Evolutionary conservation across 2,888 invertebrate species (phyloP).

Genomic region (Phortica okadai): DNA sequence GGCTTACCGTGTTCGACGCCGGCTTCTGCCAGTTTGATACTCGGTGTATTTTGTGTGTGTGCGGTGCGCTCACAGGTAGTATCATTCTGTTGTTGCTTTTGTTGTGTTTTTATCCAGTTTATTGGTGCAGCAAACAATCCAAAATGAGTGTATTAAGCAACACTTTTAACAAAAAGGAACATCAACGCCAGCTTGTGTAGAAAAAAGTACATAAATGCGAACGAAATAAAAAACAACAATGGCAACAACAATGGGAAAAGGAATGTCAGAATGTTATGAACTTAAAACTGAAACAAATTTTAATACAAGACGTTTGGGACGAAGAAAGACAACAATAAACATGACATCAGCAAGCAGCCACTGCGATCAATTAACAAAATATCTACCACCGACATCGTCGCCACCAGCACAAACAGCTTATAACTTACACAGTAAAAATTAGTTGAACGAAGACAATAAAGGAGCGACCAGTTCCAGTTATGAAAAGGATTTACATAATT

Average conservation of each 20-base stretch:
- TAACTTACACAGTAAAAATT: constrained; percentile 25
- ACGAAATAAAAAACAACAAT: background rate
- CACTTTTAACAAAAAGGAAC: constrained; percentile 26
- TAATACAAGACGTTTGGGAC: background rate
- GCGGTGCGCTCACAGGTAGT: constrained; percentile 22
- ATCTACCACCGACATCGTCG: constrained; percentile 6
- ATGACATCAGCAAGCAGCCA: constrained; percentile 29
- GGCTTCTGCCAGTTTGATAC: background rate
- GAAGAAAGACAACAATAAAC: constrained; percentile 11
- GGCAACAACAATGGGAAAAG: background rate
- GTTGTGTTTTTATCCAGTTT: constrained; percentile 5
- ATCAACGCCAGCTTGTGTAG: background rate
- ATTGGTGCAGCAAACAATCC: constrained; percentile 20
- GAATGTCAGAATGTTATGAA: constrained; percentile 23
- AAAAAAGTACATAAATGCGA: background rate
- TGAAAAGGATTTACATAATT: constrained; percentile 24
- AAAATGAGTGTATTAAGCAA: constrained; percentile 33
- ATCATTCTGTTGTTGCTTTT: background rate
- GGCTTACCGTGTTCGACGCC: background rate
- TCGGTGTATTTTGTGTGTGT: background rate
- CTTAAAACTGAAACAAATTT: constrained; percentile 32
- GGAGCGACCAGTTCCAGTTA: background rate
- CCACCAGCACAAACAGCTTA: background rate
- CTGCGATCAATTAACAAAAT: constrained; percentile 14
- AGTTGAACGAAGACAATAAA: constrained; percentile 3